These are phyloP conservation scores for Arctocebus calabarensis DNA, from an alignment of 2,797 vertebrate species.

Conservation along the genomic window DNA sequence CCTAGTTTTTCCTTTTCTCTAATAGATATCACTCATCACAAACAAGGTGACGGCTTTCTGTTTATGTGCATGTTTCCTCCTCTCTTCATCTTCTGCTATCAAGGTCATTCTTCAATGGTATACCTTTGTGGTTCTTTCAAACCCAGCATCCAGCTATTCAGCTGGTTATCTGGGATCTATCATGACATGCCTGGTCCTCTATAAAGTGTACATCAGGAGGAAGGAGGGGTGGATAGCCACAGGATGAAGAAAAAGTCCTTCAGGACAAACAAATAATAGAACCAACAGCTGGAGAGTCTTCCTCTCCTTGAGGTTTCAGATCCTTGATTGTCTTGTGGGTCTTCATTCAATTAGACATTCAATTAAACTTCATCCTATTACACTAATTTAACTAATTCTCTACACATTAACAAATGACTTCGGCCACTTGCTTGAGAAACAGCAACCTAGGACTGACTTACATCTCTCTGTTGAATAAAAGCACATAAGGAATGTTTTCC, in stretches of 20 bases:
- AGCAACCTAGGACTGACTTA: neutral
- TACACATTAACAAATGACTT: slow-evolving; percentile 50
- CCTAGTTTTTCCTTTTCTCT: neutral
- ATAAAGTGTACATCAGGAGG: neutral
- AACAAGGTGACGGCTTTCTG: neutral
- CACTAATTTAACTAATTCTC: slow-evolving; percentile 48
- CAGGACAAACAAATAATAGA: slow-evolving; percentile 29
- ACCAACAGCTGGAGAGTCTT: neutral
- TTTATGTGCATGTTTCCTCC: neutral
- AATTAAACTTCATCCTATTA: slow-evolving; percentile 18
- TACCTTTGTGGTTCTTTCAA: neutral
- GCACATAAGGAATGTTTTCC: neutral
- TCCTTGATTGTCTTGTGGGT: neutral
- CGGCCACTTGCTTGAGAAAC: slow-evolving; percentile 35
- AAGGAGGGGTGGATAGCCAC: slow-evolving; percentile 33
- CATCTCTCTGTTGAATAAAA: neutral
- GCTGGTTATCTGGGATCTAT: neutral
- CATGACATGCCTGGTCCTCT: neutral
- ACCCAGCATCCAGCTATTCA: neutral
- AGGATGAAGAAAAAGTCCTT: neutral
- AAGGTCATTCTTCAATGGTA: neutral
- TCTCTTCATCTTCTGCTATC: neutral
- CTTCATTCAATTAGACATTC: slow-evolving; percentile 32
- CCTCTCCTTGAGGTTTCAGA: slow-evolving; percentile 27
- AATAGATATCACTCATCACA: neutral